These are phyloP conservation scores for Eudemis profundana DNA, from an alignment of 2,888 invertebrate genomes.

Conservation along the genomic window DNA sequence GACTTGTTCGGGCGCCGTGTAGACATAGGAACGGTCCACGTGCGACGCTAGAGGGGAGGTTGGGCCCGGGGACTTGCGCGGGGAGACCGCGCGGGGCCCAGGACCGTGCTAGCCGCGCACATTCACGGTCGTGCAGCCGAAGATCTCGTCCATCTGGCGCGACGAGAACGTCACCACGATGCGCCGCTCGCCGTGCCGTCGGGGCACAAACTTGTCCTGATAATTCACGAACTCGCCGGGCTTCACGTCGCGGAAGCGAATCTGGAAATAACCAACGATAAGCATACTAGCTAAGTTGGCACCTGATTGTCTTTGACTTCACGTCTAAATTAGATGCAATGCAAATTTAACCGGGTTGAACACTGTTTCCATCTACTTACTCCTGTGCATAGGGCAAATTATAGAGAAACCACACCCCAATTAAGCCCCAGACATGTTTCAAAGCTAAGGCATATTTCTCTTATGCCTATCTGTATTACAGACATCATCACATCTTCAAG, in stretches of 20 bases:
- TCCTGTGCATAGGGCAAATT: no score
- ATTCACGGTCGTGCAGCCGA: conserved; percentile 83
- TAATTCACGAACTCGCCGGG: conserved; percentile 87
- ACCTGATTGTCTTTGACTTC: no score
- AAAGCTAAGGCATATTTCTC: no score
- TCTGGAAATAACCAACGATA: conserved; percentile 56
- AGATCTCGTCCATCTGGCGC: conserved; percentile 87
- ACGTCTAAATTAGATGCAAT: no score
- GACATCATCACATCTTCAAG: no score
- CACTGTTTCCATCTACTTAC: no score
- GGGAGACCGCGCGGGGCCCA: conserved; percentile 73
- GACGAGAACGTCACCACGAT: conserved; percentile 88
- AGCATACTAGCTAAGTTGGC: no score
- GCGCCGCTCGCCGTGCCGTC: conserved; percentile 85
- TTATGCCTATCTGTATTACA: no score
- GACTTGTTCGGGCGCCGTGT: conserved; percentile 71
- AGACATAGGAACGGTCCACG: conserved; percentile 71
- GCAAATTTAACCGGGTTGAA: no score
- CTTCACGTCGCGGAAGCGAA: conserved; percentile 86
- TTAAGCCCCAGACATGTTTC: no score
- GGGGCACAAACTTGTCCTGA: conserved; percentile 86
- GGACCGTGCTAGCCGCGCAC: conserved; percentile 82
- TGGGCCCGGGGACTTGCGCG: conserved; percentile 74
- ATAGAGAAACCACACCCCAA: no score
- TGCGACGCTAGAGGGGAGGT: conserved; percentile 61